phyloP scores from a whole-genome alignment of 2,113 vertebrate genomes.

The Acanthochromis polyacanthus region DNA sequence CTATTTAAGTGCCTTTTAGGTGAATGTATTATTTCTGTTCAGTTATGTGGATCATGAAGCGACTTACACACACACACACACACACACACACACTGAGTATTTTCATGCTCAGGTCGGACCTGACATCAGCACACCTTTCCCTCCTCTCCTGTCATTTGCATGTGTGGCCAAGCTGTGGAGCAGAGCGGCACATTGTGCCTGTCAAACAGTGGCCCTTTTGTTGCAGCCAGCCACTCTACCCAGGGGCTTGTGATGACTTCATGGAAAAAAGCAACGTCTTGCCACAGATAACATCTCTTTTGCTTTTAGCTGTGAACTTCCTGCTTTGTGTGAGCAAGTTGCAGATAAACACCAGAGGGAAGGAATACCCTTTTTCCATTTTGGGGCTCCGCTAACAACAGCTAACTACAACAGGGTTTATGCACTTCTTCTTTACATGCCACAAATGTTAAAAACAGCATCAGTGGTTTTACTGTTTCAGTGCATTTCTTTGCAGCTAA shows the following conservation, averaged over 20 bases:
- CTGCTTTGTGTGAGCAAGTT: constrained; percentile 70
- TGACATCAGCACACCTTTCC: constrained; percentile 60
- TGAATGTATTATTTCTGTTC: not conserved
- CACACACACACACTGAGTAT: constrained; percentile 8
- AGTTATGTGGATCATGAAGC: not conserved
- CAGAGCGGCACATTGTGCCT: constrained; percentile 70
- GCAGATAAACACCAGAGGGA: constrained; percentile 66
- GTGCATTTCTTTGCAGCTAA: constrained; percentile 28
- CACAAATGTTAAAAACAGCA: not conserved
- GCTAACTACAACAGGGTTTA: not conserved
- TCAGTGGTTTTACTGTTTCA: not conserved
- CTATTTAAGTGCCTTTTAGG: not conserved
- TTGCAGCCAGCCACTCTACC: constrained; percentile 62
- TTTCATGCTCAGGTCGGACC: not conserved
- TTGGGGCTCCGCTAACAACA: not conserved
- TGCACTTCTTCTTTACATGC: not conserved
- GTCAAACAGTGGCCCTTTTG: constrained; percentile 77
- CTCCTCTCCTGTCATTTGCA: constrained; percentile 75
- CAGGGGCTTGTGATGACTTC: constrained; percentile 81
- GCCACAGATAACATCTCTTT: constrained; percentile 83
- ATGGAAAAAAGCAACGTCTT: constrained; percentile 87
- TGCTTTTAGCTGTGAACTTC: constrained; percentile 84
- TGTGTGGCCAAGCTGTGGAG: constrained; percentile 71
- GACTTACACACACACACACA: constrained; percentile 1
- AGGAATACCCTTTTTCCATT: constrained; percentile 76